Conservation (phyloP, 2,888 invertebrate species). For the Sphinx pinastri region DNA sequence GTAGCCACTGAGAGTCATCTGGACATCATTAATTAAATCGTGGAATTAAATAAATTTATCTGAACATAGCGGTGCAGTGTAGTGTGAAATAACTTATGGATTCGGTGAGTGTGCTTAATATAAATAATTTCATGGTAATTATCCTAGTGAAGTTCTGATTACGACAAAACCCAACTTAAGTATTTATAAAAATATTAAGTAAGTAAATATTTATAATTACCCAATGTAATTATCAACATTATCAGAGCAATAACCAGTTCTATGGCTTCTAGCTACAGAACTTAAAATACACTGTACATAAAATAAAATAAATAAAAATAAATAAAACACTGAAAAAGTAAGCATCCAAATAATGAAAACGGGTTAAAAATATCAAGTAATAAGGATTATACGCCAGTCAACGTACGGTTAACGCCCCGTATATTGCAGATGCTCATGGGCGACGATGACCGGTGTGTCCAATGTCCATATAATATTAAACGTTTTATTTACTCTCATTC, state of each 20-base stretch:
- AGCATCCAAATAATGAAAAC: background rate
- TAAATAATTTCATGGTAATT: background rate
- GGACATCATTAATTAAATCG: slow-evolving; percentile 5
- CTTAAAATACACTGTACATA: too few species aligned
- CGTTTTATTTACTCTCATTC: too few species aligned
- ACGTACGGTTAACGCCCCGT: background rate
- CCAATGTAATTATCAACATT: background rate
- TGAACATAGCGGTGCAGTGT: background rate
- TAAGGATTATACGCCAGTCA: slow-evolving; percentile 8
- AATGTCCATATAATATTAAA: background rate
- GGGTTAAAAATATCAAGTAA: background rate
- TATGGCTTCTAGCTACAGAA: too few species aligned
- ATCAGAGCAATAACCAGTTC: background rate
- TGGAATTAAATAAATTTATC: background rate
- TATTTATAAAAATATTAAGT: background rate
- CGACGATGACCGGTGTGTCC: background rate
- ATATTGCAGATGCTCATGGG: background rate
- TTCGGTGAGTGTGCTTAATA: slow-evolving; percentile 1
- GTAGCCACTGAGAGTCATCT: slow-evolving; percentile 18
- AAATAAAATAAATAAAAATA: too few species aligned
- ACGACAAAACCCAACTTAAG: background rate
- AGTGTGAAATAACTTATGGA: background rate
- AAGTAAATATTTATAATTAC: too few species aligned
- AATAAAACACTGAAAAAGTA: background rate
- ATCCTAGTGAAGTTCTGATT: too few species aligned